Evolutionary conservation across 2,113 vertebrate genomes (phyloP).

Genomic region (Anthoscopus minutus): DNA sequence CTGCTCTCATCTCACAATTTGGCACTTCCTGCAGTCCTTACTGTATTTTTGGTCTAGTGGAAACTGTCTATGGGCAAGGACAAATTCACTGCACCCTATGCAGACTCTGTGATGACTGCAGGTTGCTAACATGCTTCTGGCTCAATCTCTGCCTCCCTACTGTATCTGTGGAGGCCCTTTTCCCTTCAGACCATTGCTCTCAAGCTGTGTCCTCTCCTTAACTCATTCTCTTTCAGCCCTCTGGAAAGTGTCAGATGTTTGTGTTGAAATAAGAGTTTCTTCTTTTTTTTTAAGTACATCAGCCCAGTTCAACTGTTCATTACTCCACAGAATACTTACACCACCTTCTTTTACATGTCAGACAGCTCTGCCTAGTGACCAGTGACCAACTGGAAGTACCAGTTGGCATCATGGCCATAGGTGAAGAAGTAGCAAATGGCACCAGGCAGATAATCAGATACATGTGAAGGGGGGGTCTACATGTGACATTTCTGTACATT

Average conservation of each 20-base stretch:
- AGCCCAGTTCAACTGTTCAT: neutral
- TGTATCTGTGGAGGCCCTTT: neutral
- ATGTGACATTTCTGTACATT: neutral
- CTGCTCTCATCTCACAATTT: neutral
- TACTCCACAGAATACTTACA: neutral
- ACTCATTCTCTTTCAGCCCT: neutral
- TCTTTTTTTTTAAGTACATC: neutral
- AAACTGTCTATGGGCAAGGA: neutral
- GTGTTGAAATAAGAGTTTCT: neutral
- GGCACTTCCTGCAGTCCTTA: neutral
- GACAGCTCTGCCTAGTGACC: neutral
- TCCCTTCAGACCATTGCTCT: neutral
- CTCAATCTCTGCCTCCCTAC: neutral
- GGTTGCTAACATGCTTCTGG: neutral
- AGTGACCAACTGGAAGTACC: neutral
- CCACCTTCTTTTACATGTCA: neutral
- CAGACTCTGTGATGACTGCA: rapidly evolving
- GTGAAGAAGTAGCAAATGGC: neutral
- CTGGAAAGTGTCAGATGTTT: neutral
- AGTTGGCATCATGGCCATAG: rapidly evolving
- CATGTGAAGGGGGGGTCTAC: rapidly evolving
- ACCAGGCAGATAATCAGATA: neutral
- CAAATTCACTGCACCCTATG: neutral
- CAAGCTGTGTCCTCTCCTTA: neutral
- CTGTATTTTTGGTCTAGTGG: neutral